A percentile compares a stretch with the other conserved stretches of the same genome.
Conservation (phyloP, 2,797 vertebrate species). For the Labroides dimidiatus region DNA sequence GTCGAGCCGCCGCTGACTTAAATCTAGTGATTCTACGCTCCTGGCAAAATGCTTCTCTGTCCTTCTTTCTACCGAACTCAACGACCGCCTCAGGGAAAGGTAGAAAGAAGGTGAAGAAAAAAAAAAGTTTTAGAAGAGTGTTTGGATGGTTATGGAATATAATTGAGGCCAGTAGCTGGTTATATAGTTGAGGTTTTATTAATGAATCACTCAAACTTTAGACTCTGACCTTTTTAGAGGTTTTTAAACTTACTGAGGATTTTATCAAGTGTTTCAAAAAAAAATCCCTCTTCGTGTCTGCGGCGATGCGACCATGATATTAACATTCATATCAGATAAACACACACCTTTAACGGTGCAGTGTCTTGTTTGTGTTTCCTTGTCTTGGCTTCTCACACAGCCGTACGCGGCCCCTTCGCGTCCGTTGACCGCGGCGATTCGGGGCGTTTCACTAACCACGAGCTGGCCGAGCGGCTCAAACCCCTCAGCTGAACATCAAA, state of each 20-base stretch:
- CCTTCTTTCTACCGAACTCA: constrained; percentile 57
- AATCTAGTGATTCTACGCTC: constrained; percentile 65
- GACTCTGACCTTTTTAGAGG: constrained; percentile 42
- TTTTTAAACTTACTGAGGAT: not conserved
- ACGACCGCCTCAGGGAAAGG: constrained; percentile 69
- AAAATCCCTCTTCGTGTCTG: too few relatives aligned
- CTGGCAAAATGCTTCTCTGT: constrained; percentile 70
- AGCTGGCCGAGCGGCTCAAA: constrained; percentile 48
- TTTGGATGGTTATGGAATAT: constrained; percentile 54
- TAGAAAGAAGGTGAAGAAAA: constrained; percentile 66
- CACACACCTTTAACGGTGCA: constrained; percentile 2
- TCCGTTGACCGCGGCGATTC: constrained; percentile 35
- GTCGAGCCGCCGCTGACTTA: constrained; percentile 64
- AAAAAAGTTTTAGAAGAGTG: constrained; percentile 29
- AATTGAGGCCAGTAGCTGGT: constrained; percentile 52
- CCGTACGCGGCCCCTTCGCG: constrained; percentile 15
- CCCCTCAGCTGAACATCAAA: constrained; percentile 65
- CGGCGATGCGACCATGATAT: not conserved
- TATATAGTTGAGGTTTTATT: constrained; percentile 35
- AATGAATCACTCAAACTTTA: constrained; percentile 32
- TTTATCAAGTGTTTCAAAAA: not conserved
- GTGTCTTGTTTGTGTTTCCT: not conserved
- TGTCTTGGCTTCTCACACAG: constrained; percentile 9
- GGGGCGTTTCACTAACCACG: constrained; percentile 40
- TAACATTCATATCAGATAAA: not conserved